A percentile compares a stretch with the other conserved stretches of the same genome.
Evolutionary conservation across 2,113 vertebrate species (phyloP).

Genomic region (Eretmochelys imbricata): DNA sequence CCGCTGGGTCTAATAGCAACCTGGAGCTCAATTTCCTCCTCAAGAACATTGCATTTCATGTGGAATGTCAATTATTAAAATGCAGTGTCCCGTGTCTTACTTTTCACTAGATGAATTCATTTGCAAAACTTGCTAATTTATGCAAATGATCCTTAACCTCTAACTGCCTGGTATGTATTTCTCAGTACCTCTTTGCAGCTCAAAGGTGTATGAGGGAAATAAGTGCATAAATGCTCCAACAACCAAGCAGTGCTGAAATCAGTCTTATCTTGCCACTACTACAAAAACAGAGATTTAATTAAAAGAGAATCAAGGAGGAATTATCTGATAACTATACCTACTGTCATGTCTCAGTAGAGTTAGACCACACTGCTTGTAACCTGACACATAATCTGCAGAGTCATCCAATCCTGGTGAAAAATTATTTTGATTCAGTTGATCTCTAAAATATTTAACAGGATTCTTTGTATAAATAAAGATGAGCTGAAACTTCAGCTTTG

Average conservation of each 20-base stretch:
- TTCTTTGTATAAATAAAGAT: neutral
- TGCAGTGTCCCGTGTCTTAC: constrained; percentile 86
- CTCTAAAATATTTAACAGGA: neutral
- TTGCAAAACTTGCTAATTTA: constrained; percentile 87
- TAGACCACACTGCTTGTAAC: constrained; percentile 21
- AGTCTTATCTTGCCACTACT: constrained; percentile 18
- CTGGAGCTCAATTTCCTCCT: constrained; percentile 87
- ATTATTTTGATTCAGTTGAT: neutral
- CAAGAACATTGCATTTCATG: constrained; percentile 87
- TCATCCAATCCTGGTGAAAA: constrained; percentile 17
- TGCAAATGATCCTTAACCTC: constrained; percentile 84
- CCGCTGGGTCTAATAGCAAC: constrained; percentile 91
- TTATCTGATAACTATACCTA: constrained; percentile 24
- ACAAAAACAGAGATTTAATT: constrained; percentile 51
- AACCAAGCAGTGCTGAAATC: constrained; percentile 16
- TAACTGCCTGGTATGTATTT: constrained; percentile 78
- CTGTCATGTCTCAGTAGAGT: constrained; percentile 33
- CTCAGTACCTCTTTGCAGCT: constrained; percentile 48
- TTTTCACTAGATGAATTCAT: constrained; percentile 88
- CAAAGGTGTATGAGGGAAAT: constrained; percentile 32
- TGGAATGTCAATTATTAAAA: constrained; percentile 90
- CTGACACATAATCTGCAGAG: constrained; percentile 39
- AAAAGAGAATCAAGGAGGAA: constrained; percentile 32
- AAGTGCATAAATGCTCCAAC: neutral
- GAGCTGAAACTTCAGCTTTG: neutral